Evolutionary conservation across 2,113 vertebrate genomes (phyloP).

Genomic region (Seriola aureovittata): DNA sequence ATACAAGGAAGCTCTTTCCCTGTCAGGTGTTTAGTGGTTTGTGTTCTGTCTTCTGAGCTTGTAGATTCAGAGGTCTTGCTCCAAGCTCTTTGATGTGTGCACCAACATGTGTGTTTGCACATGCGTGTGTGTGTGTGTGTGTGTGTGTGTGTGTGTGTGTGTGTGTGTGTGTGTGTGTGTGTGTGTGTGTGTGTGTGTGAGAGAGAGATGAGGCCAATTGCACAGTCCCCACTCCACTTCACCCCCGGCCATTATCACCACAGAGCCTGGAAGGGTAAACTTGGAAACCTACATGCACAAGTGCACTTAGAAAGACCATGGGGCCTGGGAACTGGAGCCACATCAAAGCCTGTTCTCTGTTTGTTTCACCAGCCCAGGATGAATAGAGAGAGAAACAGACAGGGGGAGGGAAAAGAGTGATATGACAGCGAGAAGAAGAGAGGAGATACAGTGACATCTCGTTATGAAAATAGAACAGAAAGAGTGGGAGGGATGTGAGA

Average conservation of each 20-base stretch:
- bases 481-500: not conserved
- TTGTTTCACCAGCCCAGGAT: constrained; percentile 51
- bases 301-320: constrained; percentile 36
- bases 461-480: constrained; percentile 37
- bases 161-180: not conserved
- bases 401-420: not conserved
- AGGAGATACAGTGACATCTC: constrained; percentile 34
- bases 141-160: constrained; percentile 15
- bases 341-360: constrained; percentile 61
- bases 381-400: constrained; percentile 18
- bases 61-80: constrained; percentile 27
- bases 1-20: constrained; percentile 48
- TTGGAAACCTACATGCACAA: constrained; percentile 46
- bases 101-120: constrained; percentile 3
- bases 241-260: constrained; percentile 44
- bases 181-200: not conserved
- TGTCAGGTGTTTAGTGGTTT: constrained; percentile 55
- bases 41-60: constrained; percentile 48
- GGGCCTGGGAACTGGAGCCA: constrained; percentile 60
- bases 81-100: constrained; percentile 51
- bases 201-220: constrained; percentile 6
- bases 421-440: constrained; percentile 17
- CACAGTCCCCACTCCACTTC: constrained; percentile 17
- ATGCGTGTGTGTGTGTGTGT: not conserved
- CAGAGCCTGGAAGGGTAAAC: constrained; percentile 40